Percentiles rank a stretch among this genome's conserved stretches.
These are phyloP conservation scores for Regulus satrapa DNA, from an alignment of 2,113 vertebrate genomes.

Conservation along the genomic window DNA sequence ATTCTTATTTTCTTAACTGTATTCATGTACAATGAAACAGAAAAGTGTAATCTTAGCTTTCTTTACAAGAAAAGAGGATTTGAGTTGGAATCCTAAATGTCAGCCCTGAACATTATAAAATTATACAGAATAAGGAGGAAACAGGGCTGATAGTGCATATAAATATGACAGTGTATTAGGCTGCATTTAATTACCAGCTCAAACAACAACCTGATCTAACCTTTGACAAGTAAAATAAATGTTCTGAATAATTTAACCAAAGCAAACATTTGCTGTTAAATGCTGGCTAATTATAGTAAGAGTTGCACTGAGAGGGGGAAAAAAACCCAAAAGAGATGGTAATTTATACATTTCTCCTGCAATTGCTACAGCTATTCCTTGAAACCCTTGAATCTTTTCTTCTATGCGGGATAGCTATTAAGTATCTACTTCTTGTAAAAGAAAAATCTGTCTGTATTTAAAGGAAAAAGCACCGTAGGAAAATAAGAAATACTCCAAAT, in stretches of 20 bases:
- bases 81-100: constrained; percentile 62
- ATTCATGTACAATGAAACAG: background rate
- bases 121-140: constrained; percentile 67
- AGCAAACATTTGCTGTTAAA: constrained; percentile 86
- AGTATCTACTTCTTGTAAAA: background rate
- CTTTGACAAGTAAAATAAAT: constrained; percentile 84
- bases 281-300: constrained; percentile 82
- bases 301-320: constrained; percentile 65
- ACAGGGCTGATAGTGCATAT: constrained; percentile 67
- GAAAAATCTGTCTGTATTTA: background rate
- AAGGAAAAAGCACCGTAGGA: background rate
- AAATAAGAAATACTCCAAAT: background rate
- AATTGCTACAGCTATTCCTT: constrained; percentile 71
- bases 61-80: constrained; percentile 11
- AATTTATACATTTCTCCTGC: constrained; percentile 74
- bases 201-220: constrained; percentile 83
- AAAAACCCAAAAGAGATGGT: constrained; percentile 60
- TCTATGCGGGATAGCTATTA: constrained; percentile 28
- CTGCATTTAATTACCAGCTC: constrained; percentile 78
- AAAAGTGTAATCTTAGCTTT: background rate
- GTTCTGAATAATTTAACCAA: constrained; percentile 88
- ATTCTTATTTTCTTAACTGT: background rate
- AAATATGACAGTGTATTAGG: constrained; percentile 74
- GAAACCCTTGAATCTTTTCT: constrained; percentile 25
- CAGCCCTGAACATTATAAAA: constrained; percentile 64